Evolutionary conservation across 2,888 invertebrate species (phyloP), one percentile per base, ranked within the genome.

Genomic region (Ischnus inquisitorius): DNA sequence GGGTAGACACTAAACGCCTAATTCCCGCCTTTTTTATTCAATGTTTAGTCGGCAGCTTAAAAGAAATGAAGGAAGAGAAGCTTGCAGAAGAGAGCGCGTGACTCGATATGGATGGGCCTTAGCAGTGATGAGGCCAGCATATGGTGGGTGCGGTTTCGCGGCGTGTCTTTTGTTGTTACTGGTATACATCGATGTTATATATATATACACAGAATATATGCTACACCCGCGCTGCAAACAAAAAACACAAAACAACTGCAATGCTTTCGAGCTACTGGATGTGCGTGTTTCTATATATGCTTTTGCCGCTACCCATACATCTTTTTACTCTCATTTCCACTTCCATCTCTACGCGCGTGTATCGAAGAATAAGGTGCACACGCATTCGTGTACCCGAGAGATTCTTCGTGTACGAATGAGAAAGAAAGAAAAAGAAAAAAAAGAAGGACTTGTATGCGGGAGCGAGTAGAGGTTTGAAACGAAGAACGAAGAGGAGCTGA

Each of bases 401-500:
- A 41, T 54, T 71, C 65, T 69, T 72, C 46, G 76, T 12, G 22
- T 28, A 16, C 57, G 57, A 81, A 80, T 82, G 39, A 75, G 76
- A 48, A 62, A 39, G 46, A 48, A 3, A 0, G 75, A 75, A 46
- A 82, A 75, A 62, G 57, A 62, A 72, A 41, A 62, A 69, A 74
- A 68, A 77, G 46, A 65, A 60, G 74, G 46, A 79, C 82, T 62
- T 46, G 22, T 82, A 34, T 43, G 72, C 54, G 41, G 60, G 78
- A 57, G 77, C 75, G 69, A 80, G 79, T 34, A 79, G 84, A 79
- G 67, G 82, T 82, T 79, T 77, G 82, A 83, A 85, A 83, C 82
- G 75, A 82, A 80, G 85, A 86, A 86, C 84, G 86, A 84, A 82
- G 86, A 88, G 87, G 80, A 88, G 88, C 90, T 89, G 91, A 92